A percentile compares a stretch with the other conserved stretches of the same genome.
These are phyloP conservation scores for Haliaeetus leucogaster DNA, from an alignment of 2,113 vertebrate species.

Conservation along the genomic window DNA sequence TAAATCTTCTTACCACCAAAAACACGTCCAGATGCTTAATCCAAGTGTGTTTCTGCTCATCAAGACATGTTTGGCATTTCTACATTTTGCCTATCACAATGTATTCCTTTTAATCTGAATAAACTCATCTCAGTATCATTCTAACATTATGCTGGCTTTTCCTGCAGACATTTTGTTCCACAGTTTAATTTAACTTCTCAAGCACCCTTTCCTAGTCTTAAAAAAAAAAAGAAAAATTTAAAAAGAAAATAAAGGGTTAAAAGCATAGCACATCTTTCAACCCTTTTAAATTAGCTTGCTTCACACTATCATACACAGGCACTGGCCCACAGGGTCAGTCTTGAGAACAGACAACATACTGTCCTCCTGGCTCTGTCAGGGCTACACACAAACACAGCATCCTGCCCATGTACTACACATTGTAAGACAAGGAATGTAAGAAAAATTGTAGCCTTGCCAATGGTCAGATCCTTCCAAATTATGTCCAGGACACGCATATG, in stretches of 20 bases:
- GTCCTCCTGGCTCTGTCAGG: background rate
- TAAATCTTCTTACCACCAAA: background rate
- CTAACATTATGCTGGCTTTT: background rate
- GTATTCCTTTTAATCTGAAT: background rate
- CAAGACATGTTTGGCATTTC: background rate
- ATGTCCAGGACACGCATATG: background rate
- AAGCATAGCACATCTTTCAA: background rate
- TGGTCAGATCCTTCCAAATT: background rate
- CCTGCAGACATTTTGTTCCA: background rate
- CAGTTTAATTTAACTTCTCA: background rate
- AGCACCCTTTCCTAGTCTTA: background rate
- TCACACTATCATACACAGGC: background rate
- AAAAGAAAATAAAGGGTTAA: background rate
- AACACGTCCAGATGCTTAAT: background rate
- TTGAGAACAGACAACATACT: background rate
- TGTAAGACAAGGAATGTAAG: background rate
- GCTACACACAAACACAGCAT: background rate
- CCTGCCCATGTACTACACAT: fast-evolving
- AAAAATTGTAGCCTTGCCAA: background rate
- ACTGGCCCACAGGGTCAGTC: background rate
- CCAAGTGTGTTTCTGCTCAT: background rate
- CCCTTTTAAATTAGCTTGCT: background rate
- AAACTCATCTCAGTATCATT: background rate
- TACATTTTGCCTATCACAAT: background rate
- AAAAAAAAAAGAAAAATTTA: too few species aligned